phyloP scores from a whole-genome alignment of 2,797 vertebrate genomes.

The Tamandua tetradactyla region DNA sequence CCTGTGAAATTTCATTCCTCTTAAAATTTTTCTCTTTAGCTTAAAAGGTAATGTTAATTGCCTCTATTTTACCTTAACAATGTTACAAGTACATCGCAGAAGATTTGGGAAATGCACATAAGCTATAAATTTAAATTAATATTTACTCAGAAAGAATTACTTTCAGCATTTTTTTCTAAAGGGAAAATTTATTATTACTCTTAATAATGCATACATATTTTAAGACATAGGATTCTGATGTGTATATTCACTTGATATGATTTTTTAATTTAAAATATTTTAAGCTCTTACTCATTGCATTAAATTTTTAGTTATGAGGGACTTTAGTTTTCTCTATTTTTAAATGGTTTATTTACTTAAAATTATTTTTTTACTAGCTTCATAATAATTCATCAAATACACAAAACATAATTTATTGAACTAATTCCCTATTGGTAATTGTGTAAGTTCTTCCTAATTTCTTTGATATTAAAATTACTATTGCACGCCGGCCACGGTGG shows the following conservation, averaged over 20 bases:
- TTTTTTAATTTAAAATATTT: not conserved
- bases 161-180: not conserved
- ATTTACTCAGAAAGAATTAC: not conserved
- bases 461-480: not conserved
- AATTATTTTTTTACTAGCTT: not conserved
- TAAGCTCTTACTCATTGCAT: not conserved
- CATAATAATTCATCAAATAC: not conserved
- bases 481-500: no score
- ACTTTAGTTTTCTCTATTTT: not conserved
- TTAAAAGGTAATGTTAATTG: not conserved
- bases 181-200: no score
- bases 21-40: not conserved
- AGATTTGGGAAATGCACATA: not conserved
- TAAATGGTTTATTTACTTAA: not conserved
- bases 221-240: not conserved
- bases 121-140: not conserved
- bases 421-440: not conserved
- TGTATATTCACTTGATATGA: not conserved
- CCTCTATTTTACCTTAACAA: not conserved
- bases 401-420: not conserved
- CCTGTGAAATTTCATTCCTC: not conserved
- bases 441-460: not conserved
- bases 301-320: not conserved
- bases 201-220: not conserved
- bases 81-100: not conserved